A percentile compares a stretch with the other conserved stretches of the same genome.
These are phyloP conservation scores for Eidolon dupreanum DNA, from an alignment of 2,797 vertebrate species.

Conservation along the genomic window DNA sequence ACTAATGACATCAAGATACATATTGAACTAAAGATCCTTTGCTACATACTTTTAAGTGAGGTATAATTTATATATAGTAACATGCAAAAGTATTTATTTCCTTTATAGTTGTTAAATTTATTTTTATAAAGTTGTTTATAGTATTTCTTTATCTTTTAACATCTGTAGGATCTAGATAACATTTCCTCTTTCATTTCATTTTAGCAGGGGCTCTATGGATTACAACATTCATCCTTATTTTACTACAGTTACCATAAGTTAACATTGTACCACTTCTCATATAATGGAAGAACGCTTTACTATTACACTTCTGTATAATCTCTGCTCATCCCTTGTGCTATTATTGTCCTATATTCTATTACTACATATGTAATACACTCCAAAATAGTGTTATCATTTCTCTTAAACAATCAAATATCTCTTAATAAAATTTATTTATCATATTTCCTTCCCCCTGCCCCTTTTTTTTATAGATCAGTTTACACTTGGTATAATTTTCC, in stretches of 20 bases:
- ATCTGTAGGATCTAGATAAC: conserved; percentile 4
- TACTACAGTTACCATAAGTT: neutral
- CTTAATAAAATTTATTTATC: neutral
- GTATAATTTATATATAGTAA: neutral
- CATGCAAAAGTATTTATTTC: neutral
- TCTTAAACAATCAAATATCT: neutral
- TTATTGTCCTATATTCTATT: neutral
- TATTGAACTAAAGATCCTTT: neutral
- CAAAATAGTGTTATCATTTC: neutral
- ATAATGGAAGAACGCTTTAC: neutral
- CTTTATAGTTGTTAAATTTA: neutral
- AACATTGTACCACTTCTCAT: neutral
- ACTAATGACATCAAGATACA: neutral
- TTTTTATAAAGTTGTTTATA: conserved; percentile 12
- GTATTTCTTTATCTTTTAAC: neutral
- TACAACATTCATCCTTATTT: conserved; percentile 21
- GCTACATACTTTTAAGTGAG: neutral
- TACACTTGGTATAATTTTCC: neutral
- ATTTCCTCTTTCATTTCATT: neutral
- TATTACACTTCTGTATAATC: neutral
- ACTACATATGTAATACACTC: neutral
- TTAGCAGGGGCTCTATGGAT: neutral
- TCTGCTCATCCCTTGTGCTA: neutral
- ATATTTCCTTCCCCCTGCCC: neutral
- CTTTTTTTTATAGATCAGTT: neutral